These are phyloP conservation scores for Micromys minutus DNA, from an alignment of 2,113 vertebrate genomes.

Conservation along the genomic window DNA sequence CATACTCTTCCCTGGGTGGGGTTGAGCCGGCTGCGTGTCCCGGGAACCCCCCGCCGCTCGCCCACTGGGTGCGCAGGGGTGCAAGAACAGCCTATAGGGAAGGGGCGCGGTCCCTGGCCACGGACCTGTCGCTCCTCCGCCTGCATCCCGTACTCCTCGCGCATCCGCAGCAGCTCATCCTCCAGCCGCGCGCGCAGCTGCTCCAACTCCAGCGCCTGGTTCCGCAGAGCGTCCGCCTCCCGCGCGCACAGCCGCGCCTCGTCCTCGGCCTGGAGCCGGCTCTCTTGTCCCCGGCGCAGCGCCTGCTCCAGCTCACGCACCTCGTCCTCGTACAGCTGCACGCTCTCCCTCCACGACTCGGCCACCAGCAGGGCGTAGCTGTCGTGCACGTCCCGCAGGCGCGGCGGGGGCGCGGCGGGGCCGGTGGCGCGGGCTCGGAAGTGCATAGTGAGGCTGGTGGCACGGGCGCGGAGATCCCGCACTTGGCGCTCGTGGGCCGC, in stretches of 20 bases:
- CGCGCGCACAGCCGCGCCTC: constrained; percentile 86
- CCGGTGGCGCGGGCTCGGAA: constrained; percentile 73
- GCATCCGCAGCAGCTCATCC: constrained; percentile 88
- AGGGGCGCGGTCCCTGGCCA: background rate
- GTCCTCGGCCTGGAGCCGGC: constrained; percentile 86
- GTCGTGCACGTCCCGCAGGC: constrained; percentile 88
- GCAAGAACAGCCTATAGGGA: background rate
- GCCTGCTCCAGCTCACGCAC: constrained; percentile 89
- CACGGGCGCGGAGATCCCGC: constrained; percentile 83
- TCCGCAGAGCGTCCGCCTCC: constrained; percentile 87
- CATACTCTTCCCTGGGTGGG: background rate
- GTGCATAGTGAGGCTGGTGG: constrained; percentile 71
- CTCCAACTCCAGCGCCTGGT: constrained; percentile 86
- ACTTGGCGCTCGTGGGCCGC: constrained; percentile 86
- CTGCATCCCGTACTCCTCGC: constrained; percentile 86
- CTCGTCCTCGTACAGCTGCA: constrained; percentile 90
- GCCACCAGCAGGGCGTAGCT: constrained; percentile 87
- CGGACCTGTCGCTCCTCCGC: constrained; percentile 91
- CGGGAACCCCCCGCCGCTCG: too few relatives aligned
- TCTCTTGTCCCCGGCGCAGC: constrained; percentile 85
- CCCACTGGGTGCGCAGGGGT: background rate
- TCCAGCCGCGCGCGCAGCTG: constrained; percentile 88
- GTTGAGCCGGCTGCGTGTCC: too few relatives aligned
- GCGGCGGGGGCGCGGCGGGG: constrained; percentile 78
- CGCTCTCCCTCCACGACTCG: constrained; percentile 89